phyloP scores from a whole-genome alignment of 2,888 invertebrate genomes.

The Cancer borealis region DNA sequence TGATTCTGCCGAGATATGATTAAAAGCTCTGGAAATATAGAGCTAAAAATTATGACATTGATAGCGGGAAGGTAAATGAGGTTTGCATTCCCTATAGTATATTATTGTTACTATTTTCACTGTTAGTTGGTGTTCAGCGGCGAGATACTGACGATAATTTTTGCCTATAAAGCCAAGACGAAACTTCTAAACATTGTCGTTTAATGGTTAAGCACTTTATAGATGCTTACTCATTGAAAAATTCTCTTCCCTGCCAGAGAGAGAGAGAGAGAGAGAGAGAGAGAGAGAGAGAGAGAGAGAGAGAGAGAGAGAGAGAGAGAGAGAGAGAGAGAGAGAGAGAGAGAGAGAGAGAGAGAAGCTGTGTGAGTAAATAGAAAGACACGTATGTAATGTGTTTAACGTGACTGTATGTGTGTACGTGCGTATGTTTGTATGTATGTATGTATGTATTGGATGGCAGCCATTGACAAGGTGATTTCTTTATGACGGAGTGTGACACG shows the following conservation, averaged over 20 bases:
- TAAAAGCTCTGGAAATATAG: too few species aligned
- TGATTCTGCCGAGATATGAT: background rate
- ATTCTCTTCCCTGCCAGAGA: background rate
- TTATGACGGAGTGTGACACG: background rate
- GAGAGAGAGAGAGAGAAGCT: background rate
- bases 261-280: conserved; percentile 28
- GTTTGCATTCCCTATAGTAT: background rate
- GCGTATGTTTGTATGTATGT: background rate
- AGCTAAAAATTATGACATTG: background rate
- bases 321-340: background rate
- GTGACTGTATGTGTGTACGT: background rate
- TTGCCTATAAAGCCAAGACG: background rate
- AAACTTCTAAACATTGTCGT: background rate
- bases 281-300: background rate
- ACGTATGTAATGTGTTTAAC: background rate
- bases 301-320: background rate
- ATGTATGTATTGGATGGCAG: background rate
- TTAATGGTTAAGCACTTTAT: background rate
- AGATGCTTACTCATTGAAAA: background rate
- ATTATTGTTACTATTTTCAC: background rate
- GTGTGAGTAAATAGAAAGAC: background rate
- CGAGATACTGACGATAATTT: background rate
- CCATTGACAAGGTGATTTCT: conserved; percentile 26
- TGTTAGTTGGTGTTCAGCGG: background rate
- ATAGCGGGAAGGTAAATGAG: background rate